A percentile compares a stretch with the other conserved stretches of the same genome.
Conservation (phyloP, 2,797 vertebrate genomes). For the Epinephelus coioides region DNA sequence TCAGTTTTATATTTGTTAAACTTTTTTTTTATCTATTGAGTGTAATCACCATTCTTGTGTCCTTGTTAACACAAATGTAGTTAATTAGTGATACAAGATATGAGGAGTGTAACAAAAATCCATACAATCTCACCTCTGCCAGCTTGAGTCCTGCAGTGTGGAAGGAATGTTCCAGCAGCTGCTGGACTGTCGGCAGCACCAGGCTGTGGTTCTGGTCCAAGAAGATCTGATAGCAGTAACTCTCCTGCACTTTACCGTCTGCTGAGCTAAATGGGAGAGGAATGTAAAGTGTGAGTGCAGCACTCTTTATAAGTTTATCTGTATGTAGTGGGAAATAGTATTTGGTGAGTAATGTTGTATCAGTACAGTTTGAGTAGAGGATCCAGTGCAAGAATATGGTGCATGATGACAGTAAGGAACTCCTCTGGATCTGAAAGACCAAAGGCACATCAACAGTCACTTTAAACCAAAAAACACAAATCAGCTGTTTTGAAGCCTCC, state of each 20-base stretch:
- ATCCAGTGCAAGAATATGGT: slow-evolving; percentile 90
- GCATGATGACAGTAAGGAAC: slow-evolving; percentile 93
- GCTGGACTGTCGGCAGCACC: slow-evolving; percentile 85
- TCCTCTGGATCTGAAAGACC: slow-evolving; percentile 91
- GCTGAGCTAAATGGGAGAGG: slow-evolving; percentile 58
- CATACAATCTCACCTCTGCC: slow-evolving; percentile 74
- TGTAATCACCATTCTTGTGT: too few species aligned
- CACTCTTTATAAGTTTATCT: neutral
- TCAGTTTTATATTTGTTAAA: too few species aligned
- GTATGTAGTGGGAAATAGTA: too few species aligned
- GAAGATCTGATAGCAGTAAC: slow-evolving; percentile 89
- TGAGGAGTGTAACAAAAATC: neutral
- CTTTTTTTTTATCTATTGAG: too few species aligned
- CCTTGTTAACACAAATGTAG: neutral
- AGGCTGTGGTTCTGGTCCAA: slow-evolving; percentile 86
- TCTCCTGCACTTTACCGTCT: slow-evolving; percentile 81
- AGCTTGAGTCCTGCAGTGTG: slow-evolving; percentile 79
- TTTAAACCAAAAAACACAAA: neutral
- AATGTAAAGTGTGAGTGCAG: neutral
- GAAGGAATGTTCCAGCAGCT: slow-evolving; percentile 87
- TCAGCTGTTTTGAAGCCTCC: neutral
- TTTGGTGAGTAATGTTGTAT: neutral
- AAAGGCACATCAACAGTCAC: neutral
- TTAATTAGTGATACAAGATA: neutral
- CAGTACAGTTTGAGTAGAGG: slow-evolving; percentile 89